phyloP scores from a whole-genome alignment of 2,797 vertebrate species.

The Threskiornis aethiopicus region DNA sequence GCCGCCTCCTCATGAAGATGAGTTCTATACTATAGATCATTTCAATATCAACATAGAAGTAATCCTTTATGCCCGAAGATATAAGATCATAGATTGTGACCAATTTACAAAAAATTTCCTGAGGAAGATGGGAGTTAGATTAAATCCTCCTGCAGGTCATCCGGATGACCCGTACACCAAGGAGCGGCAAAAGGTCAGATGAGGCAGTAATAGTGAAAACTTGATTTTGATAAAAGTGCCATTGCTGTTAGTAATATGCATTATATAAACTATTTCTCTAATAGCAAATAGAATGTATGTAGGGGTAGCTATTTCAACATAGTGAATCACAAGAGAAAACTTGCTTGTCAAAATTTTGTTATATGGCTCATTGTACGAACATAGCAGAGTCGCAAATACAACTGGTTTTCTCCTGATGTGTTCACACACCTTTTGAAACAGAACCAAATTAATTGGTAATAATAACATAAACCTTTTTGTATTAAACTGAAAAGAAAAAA shows the following conservation, averaged over 20 bases:
- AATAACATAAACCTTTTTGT: background rate
- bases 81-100: slow-evolving; percentile 87
- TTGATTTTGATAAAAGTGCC: background rate
- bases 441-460: background rate
- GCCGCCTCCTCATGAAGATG: slow-evolving; percentile 83
- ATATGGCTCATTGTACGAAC: background rate
- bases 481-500: background rate
- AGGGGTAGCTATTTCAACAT: background rate
- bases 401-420: background rate
- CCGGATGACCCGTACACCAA: slow-evolving; percentile 85
- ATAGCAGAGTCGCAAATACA: background rate
- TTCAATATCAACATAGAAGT: slow-evolving; percentile 88
- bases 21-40: slow-evolving; percentile 85
- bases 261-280: background rate
- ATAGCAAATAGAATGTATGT: background rate
- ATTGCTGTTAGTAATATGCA: background rate
- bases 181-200: slow-evolving; percentile 78
- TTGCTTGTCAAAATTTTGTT: background rate
- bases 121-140: slow-evolving; percentile 80
- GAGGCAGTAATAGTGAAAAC: background rate
- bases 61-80: slow-evolving; percentile 82
- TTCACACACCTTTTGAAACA: background rate
- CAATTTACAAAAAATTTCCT: slow-evolving; percentile 87
- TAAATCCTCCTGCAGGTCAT: slow-evolving; percentile 72
- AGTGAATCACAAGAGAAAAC: background rate